A percentile compares a stretch with the other conserved stretches of the same genome.
phyloP scores from a whole-genome alignment of 1,140 invertebrate genomes.

The Hypsibius dujardini region DNA sequence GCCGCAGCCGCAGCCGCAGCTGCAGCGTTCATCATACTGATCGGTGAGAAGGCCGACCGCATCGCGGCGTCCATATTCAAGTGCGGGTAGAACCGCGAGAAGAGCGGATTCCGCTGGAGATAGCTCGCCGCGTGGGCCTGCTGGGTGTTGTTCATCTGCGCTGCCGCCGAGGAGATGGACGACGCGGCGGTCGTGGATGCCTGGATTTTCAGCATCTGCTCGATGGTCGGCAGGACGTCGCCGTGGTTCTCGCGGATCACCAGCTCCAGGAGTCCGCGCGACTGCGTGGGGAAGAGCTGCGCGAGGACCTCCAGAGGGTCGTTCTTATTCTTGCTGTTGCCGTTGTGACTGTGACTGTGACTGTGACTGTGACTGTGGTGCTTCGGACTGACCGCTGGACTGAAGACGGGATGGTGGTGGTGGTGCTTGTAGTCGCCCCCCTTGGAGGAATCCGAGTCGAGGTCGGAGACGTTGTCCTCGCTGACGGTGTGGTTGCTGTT shows the following conservation, averaged over 20 bases:
- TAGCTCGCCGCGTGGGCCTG: background rate
- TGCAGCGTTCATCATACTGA: background rate
- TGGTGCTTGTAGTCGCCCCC: background rate
- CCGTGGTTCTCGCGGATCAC: constrained; percentile 52
- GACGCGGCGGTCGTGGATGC: constrained; percentile 29
- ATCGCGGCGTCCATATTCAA: constrained; percentile 10
- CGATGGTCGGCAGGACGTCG: constrained; percentile 73
- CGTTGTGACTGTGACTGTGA: constrained; percentile 9
- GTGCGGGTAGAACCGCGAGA: background rate
- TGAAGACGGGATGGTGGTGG: background rate
- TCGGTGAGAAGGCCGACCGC: constrained; percentile 9
- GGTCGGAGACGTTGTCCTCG: constrained; percentile 8
- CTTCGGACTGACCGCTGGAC: background rate
- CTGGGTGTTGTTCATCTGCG: background rate
- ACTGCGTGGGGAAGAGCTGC: constrained; percentile 62
- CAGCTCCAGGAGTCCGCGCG: constrained; percentile 60
- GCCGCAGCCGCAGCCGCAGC: background rate
- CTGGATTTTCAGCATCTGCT: constrained; percentile 54
- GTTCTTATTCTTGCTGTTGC: constrained; percentile 19
- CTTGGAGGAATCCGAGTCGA: constrained; percentile 7
- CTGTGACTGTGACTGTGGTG: too few species aligned
- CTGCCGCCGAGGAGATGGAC: constrained; percentile 2
- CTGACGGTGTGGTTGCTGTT: constrained; percentile 3
- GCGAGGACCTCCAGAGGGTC: constrained; percentile 53
- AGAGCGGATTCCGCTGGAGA: background rate